Conservation (phyloP, 2,113 vertebrate species). For the Leucoraja erinaceus region DNA sequence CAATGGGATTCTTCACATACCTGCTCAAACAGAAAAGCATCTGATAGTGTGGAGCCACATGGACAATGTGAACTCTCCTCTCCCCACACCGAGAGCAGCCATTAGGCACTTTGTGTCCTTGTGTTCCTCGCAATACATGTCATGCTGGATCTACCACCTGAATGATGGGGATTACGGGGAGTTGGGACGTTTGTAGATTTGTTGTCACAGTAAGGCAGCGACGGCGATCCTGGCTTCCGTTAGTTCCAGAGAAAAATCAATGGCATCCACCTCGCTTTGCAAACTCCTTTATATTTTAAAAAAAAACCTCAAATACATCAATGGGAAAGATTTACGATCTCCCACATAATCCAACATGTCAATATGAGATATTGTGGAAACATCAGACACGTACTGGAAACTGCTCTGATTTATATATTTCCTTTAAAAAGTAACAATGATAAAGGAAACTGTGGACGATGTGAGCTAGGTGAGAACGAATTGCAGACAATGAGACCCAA, state of each 20-base stretch:
- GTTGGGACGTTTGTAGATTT: not conserved
- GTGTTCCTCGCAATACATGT: not conserved
- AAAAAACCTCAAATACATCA: not conserved
- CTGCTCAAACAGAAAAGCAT: not conserved
- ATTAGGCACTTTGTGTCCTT: no score
- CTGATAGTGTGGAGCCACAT: no score
- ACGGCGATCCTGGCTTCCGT: not conserved
- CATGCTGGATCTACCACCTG: not conserved
- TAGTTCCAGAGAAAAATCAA: not conserved
- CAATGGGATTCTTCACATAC: not conserved
- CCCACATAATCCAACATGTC: not conserved
- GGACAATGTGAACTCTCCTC: no score
- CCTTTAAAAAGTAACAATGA: not conserved
- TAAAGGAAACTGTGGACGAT: no score
- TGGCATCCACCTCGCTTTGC: not conserved
- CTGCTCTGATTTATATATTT: not conserved
- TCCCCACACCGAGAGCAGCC: no score
- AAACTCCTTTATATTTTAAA: not conserved
- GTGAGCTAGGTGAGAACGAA: no score
- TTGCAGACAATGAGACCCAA: no score
- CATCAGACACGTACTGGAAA: not conserved
- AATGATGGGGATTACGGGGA: not conserved
- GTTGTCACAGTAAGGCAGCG: not conserved
- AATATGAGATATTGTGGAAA: not conserved
- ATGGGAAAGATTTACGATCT: not conserved